phyloP scores from a whole-genome alignment of 2,113 vertebrate genomes.

The Leptobrachium ailaonicum region DNA sequence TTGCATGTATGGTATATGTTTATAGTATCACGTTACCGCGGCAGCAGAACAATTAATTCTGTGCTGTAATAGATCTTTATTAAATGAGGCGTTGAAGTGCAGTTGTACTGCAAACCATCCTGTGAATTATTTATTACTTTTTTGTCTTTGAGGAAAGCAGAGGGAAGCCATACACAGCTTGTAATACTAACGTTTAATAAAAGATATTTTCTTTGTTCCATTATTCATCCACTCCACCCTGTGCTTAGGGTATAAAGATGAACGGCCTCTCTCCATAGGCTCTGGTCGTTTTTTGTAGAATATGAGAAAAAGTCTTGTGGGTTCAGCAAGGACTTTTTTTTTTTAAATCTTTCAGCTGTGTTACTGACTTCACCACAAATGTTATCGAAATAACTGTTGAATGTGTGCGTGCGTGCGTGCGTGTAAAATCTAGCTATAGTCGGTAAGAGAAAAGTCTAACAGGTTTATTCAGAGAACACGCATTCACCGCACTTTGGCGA shows the following conservation, averaged over 20 bases:
- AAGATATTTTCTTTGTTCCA: not conserved
- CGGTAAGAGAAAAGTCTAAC: too few relatives aligned
- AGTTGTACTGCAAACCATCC: not conserved
- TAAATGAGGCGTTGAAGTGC: not conserved
- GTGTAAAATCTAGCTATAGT: too few relatives aligned
- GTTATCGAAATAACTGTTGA: too few relatives aligned
- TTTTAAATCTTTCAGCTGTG: too few relatives aligned
- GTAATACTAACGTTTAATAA: not conserved
- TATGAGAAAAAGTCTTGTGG: not conserved
- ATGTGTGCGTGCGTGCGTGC: too few relatives aligned
- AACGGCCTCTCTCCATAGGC: not conserved
- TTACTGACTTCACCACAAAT: too few relatives aligned
- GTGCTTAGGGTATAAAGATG: not conserved
- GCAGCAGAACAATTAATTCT: not conserved
- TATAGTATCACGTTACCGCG: not conserved
- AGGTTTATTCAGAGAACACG: too few relatives aligned
- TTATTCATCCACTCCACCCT: not conserved
- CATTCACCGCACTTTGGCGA: too few relatives aligned
- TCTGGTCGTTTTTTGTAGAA: not conserved
- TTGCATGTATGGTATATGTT: too few relatives aligned
- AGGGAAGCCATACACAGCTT: not conserved
- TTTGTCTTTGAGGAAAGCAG: not conserved
- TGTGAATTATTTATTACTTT: not conserved
- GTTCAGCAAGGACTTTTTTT: not conserved
- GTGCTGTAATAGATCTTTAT: not conserved